Evolutionary conservation across 1,140 invertebrate species (phyloP).

Genomic region (Frieseomelitta varia): DNA sequence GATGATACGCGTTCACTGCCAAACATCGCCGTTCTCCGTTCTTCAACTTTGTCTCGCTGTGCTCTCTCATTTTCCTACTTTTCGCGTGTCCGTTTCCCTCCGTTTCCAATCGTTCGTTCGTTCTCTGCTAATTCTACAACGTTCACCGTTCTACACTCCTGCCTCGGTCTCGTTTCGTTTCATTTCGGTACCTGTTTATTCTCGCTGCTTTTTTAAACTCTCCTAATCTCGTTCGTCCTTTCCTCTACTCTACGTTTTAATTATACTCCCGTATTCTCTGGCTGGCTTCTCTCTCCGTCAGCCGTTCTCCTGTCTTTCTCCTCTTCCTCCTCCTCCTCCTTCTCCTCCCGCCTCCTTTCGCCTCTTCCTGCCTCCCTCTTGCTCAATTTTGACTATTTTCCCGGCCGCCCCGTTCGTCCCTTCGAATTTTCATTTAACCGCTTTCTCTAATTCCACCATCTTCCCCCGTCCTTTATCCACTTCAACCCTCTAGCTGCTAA

Average conservation of each 20-base stretch:
- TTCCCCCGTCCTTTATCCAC: slow-evolving; percentile 13
- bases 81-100: background rate
- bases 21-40: slow-evolving; percentile 27
- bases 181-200: background rate
- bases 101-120: background rate
- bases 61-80: background rate
- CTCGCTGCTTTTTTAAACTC: background rate
- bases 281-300: background rate
- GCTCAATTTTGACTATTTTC: background rate
- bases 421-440: slow-evolving; percentile 47
- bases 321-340: too few relatives aligned
- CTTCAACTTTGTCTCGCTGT: background rate
- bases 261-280: background rate
- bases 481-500: slow-evolving; percentile 25
- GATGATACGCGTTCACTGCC: slow-evolving; percentile 73
- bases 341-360: background rate
- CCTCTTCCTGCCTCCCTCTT: background rate
- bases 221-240: background rate
- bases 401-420: background rate
- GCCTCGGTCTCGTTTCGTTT: too few relatives aligned
- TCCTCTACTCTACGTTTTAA: background rate
- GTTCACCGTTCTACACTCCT: too few relatives aligned
- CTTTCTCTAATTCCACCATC: slow-evolving; percentile 46
- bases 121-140: too few relatives aligned
- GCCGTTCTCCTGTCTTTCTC: too few relatives aligned